Percentiles rank a stretch among this genome's conserved stretches.
Evolutionary conservation across 2,113 vertebrate species (phyloP).

Genomic region (Rhizomys pruinosus): DNA sequence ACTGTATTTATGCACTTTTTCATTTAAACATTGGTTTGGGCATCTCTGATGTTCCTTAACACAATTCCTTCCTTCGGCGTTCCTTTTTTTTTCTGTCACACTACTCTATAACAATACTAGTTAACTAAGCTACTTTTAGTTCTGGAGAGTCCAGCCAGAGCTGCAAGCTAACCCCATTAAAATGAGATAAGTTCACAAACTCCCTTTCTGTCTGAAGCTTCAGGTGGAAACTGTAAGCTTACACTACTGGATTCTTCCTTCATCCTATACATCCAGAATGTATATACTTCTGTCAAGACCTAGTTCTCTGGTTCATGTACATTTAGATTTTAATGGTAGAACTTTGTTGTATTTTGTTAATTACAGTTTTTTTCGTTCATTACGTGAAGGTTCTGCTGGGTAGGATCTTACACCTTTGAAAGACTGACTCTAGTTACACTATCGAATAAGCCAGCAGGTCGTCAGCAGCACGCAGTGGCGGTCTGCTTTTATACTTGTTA

Average conservation of each 20-base stretch:
- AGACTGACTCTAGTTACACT: constrained; percentile 81
- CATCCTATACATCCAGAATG: no score
- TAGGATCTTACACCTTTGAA: constrained; percentile 85
- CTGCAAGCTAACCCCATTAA: constrained; percentile 78
- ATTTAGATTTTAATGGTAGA: constrained; percentile 80
- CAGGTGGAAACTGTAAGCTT: constrained; percentile 69
- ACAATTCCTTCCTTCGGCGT: constrained; percentile 77
- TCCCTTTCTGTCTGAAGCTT: constrained; percentile 80
- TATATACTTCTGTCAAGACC: constrained; percentile 77
- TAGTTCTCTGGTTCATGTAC: constrained; percentile 79
- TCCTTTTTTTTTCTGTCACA: constrained; percentile 77
- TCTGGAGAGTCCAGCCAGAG: constrained; percentile 80
- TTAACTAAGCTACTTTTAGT: constrained; percentile 87
- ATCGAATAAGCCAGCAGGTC: constrained; percentile 76
- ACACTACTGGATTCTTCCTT: constrained; percentile 79
- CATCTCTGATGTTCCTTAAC: constrained; percentile 80
- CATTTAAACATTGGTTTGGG: constrained; percentile 85
- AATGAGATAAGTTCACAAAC: constrained; percentile 72
- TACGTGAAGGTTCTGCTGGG: constrained; percentile 88
- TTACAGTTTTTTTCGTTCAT: constrained; percentile 83
- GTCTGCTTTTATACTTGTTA: constrained; percentile 82
- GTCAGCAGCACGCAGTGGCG: constrained; percentile 75
- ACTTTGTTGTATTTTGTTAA: constrained; percentile 84
- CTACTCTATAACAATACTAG: constrained; percentile 84
- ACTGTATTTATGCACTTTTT: constrained; percentile 90